Conservation (phyloP, 2,888 invertebrate species). For the Eulithis prunata region DNA sequence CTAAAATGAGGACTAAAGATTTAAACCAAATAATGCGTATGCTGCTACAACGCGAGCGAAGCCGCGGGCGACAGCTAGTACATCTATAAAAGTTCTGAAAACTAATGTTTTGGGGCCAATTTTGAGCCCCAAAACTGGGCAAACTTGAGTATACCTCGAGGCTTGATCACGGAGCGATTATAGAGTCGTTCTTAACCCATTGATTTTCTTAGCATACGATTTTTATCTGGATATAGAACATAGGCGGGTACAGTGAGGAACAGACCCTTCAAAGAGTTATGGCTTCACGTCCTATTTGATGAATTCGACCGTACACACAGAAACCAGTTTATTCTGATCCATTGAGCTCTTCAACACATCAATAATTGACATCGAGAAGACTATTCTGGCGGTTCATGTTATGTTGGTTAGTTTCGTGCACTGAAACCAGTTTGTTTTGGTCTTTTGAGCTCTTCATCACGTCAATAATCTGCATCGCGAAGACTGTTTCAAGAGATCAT, state of each 20-base stretch:
- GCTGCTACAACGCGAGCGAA: too few species aligned
- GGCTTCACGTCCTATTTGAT: conserved; percentile 69
- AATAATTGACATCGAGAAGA: conserved; percentile 13
- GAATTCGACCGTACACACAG: conserved; percentile 59
- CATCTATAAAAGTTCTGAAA: too few species aligned
- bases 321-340: conserved; percentile 50
- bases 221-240: background rate
- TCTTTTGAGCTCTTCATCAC: conserved; percentile 34
- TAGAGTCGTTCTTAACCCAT: too few species aligned
- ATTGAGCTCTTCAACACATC: conserved; percentile 30
- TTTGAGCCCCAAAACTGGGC: too few species aligned
- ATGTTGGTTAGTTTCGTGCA: conserved; percentile 7
- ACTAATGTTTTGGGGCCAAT: too few species aligned
- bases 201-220: background rate
- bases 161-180: too few species aligned
- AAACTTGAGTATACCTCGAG: too few species aligned
- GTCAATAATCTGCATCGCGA: conserved; percentile 17
- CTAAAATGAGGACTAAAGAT: too few species aligned
- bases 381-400: conserved; percentile 5
- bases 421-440: conserved; percentile 50
- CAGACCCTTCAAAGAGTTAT: conserved; percentile 62
- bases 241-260: conserved; percentile 20
- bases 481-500: conserved; percentile 4
- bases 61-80: too few species aligned
- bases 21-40: too few species aligned